A percentile compares a stretch with the other conserved stretches of the same genome.
phyloP scores from a whole-genome alignment of 2,888 invertebrate species.

The Leptopilina syphax region DNA sequence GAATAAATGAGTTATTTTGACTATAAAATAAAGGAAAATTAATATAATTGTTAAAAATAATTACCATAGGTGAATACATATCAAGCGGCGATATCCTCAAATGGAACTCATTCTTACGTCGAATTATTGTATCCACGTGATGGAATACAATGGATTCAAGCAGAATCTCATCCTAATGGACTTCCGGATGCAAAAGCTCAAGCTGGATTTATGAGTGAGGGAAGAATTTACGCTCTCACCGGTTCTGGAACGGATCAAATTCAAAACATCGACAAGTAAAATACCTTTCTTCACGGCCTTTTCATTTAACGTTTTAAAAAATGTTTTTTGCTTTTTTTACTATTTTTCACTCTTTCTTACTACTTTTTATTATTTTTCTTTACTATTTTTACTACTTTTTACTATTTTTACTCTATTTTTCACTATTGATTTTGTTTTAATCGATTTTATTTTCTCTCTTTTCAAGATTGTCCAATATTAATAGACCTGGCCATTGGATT shows the following conservation, averaged over 20 bases:
- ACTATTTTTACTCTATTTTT: background rate
- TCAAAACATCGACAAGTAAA: constrained; percentile 86
- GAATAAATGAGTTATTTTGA: no score
- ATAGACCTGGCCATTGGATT: constrained; percentile 90
- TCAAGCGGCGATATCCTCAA: constrained; percentile 83
- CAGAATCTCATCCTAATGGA: constrained; percentile 85
- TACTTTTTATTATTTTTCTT: no score
- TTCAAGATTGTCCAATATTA: constrained; percentile 89
- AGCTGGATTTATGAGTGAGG: constrained; percentile 93
- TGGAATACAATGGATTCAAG: constrained; percentile 95
- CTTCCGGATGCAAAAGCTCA: constrained; percentile 94
- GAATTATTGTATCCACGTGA: constrained; percentile 92
- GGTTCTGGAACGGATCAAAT: constrained; percentile 96
- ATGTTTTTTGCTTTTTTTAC: constrained; percentile 18
- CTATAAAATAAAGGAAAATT: no score
- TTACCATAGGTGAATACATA: constrained; percentile 86
- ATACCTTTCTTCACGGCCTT: constrained; percentile 64
- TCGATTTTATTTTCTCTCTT: background rate
- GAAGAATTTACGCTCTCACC: constrained; percentile 85
- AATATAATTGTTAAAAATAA: background rate
- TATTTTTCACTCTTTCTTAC: background rate
- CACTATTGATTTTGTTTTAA: background rate
- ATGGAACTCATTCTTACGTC: constrained; percentile 89
- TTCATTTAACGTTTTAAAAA: background rate
- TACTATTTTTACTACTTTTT: background rate